Base-by-base conservation (phyloP, 2,888 invertebrate species). In the Crioceris asparagi region DNA sequence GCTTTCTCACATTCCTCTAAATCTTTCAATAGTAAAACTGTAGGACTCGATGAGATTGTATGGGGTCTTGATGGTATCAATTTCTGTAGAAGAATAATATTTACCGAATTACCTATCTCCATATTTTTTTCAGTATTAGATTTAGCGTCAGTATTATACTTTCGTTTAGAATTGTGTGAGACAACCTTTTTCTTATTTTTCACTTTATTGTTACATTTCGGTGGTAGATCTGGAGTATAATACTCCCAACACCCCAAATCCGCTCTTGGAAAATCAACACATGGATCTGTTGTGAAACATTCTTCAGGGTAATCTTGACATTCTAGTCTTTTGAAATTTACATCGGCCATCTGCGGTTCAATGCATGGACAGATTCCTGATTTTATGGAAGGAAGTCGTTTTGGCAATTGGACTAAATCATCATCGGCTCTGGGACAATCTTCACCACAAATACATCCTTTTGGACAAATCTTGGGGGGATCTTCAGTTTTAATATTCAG, bases 171-270 rank as follows among this genome's bases (percentile, higher is more conserved):
- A n/a, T n/a, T n/a, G n/a, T n/a, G n/a, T n/a, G n/a, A n/a, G n/a
- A n/a, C n/a, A n/a, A n/a, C n/a, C n/a, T n/a, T n/a, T n/a, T n/a
- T n/a, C n/a, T n/a, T n/a, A n/a, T n/a, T n/a, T n/a, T n/a, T n/a
- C n/a, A n/a, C n/a, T n/a, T n/a, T n/a, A n/a, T n/a, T n/a, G n/a
- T n/a, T n/a, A n/a, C n/a, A n/a, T n/a, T n/a, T n/a, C n/a, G n/a
- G n/a, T n/a, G n/a, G n/a, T n/a, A n/a, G n/a, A n/a, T n/a, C n/a
- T 3, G 44, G 29, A 3, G 35, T 19, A 15, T 40, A 17, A 32
- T 47, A 54, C 30, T 52, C 50, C 52, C 52, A 54, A 36, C 53
- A 53, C 10, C 52, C 53, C 43, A 46, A 45, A 34, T 53, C 53
- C 5, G 53, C 52, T 38, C 53, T 42, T 11, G 45, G 43, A 32